Percentiles rank a stretch among this genome's conserved stretches.
Evolutionary conservation across 2,113 vertebrate genomes (phyloP).

Genomic region (Oenanthe melanoleuca): DNA sequence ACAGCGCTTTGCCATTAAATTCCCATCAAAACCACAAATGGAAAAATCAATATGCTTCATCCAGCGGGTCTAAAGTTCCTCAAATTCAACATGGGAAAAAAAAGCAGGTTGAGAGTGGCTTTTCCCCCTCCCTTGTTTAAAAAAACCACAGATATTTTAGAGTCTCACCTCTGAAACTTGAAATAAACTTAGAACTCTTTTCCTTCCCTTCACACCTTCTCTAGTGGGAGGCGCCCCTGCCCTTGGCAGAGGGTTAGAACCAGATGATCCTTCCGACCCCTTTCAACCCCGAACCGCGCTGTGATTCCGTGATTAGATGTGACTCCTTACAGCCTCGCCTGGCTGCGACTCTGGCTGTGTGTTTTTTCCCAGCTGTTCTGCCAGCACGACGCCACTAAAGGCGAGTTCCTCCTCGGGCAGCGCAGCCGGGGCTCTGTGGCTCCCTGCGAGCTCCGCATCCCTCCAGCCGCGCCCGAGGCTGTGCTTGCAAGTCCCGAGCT

Average conservation of each 20-base stretch:
- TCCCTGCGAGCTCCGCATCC: not conserved
- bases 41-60: not conserved
- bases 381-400: not conserved
- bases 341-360: not conserved
- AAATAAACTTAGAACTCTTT: not conserved
- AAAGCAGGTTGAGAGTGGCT: not conserved
- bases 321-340: not conserved
- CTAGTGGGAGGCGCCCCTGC: not conserved
- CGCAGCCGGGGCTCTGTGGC: not conserved
- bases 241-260: not conserved
- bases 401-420: not conserved
- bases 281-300: not conserved
- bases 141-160: not conserved
- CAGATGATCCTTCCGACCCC: not conserved
- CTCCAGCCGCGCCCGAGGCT: not conserved
- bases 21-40: constrained; percentile 6
- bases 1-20: not conserved
- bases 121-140: accelerated
- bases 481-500: not conserved
- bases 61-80: not conserved
- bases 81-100: not conserved
- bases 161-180: not conserved
- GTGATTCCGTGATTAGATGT: not conserved
- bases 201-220: not conserved
- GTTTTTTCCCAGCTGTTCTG: not conserved